These are phyloP conservation scores for Hephaestus fuliginosus DNA, from an alignment of 2,797 vertebrate genomes.

Conservation along the genomic window DNA sequence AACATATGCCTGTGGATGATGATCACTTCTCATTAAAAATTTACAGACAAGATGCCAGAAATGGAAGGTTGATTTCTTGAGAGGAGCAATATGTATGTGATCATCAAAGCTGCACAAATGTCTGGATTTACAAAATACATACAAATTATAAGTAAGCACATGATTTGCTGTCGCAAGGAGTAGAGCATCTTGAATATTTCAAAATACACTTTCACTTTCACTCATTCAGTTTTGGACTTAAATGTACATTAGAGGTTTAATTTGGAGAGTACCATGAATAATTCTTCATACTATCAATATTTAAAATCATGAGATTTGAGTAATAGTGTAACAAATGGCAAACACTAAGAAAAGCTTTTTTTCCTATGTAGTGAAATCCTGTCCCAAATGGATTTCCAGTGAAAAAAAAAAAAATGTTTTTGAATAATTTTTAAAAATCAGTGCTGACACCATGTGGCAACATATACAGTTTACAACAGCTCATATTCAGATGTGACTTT, in stretches of 20 bases:
- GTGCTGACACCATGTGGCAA: constrained; percentile 67
- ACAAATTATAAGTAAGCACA: constrained; percentile 26
- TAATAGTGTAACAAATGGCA: constrained; percentile 24
- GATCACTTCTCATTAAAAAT: constrained; percentile 31
- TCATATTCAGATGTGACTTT: constrained; percentile 1
- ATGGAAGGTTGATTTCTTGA: constrained; percentile 7
- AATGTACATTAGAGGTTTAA: constrained; percentile 38
- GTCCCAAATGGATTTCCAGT: constrained; percentile 10
- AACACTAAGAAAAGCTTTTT: constrained; percentile 9
- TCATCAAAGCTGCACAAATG: constrained; percentile 35
- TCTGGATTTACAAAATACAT: constrained; percentile 39
- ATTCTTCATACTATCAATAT: constrained; percentile 43
- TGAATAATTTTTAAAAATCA: constrained; percentile 32
- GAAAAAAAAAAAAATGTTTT: background rate
- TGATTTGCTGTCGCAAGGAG: constrained; percentile 10
- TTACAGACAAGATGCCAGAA: background rate
- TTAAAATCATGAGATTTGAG: constrained; percentile 19
- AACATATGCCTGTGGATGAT: constrained; percentile 24
- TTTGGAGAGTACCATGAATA: constrained; percentile 49
- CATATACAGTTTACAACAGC: constrained; percentile 8
- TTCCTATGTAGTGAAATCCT: background rate
- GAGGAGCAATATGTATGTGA: constrained; percentile 4
- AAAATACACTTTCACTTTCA: constrained; percentile 45
- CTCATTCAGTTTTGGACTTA: constrained; percentile 30
- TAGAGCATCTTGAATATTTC: constrained; percentile 49